phyloP scores from a whole-genome alignment of 2,797 vertebrate species.

The Alectoris magna region DNA sequence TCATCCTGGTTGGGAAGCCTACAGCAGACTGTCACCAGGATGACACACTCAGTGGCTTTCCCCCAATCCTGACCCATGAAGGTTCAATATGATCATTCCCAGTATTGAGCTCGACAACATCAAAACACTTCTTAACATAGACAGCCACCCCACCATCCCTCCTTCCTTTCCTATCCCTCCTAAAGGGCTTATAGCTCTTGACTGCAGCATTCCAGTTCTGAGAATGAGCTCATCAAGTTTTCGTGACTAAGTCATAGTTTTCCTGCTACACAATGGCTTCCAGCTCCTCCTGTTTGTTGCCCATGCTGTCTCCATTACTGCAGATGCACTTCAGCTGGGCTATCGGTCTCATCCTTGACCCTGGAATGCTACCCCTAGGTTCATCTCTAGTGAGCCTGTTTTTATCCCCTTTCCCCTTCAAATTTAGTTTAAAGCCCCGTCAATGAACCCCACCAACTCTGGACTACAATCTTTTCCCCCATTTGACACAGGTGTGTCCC shows the following conservation, averaged over 20 bases:
- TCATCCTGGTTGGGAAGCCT: neutral
- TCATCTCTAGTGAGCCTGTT: too few species aligned
- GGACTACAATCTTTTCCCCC: too few species aligned
- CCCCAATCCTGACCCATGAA: neutral
- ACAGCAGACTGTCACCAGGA: neutral
- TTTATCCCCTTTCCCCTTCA: too few species aligned
- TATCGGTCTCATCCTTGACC: neutral
- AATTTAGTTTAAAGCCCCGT: too few species aligned
- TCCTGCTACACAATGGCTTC: neutral
- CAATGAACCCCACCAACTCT: too few species aligned
- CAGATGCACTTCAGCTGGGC: neutral
- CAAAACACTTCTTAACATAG: neutral
- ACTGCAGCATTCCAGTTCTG: too few species aligned
- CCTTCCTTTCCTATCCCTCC: neutral
- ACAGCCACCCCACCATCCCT: neutral
- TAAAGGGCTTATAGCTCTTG: neutral
- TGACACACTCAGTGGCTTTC: neutral
- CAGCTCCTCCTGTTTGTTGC: neutral
- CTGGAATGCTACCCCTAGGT: too few species aligned
- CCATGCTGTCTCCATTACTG: neutral
- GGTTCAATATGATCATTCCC: neutral
- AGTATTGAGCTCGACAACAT: neutral
- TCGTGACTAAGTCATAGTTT: too few species aligned
- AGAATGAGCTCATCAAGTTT: too few species aligned
- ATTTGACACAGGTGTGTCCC: too few species aligned